Evolutionary conservation across 2,888 invertebrate genomes (phyloP), one percentile per base, ranked within the genome.

Genomic region (Portevinia maculata): DNA sequence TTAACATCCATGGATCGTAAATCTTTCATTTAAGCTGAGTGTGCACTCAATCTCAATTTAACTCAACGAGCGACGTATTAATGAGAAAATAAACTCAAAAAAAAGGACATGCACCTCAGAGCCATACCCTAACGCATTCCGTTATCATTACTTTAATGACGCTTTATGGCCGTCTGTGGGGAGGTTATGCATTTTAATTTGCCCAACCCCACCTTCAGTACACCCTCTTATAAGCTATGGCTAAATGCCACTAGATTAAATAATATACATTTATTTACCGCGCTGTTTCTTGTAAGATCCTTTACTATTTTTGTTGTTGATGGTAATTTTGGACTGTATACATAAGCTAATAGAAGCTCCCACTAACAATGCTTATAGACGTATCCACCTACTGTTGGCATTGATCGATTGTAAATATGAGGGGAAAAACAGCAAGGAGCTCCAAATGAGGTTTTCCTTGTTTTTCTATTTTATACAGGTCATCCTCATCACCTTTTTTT

Each of bases 1-100:
- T 71, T 71, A 71, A 53, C 60, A 34, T 60, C 44, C 71, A 48
- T 6, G 48, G 7, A 34, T 17, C 41, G 59, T 70, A 62, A 71
- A 71, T 71, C 52, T 21, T 60, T 62, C 60, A 46, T 62, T 53
- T 53, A 44, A 62, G 41, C 60, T 71, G 52, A 62, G 52, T 53
- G 32, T 44, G 46, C 28, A 60, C 60, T 71, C 34, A 71, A 71
- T 71, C 46, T 53, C 28, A n/a, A n/a, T n/a, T n/a, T n/a, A n/a
- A 60, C 53, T 62, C 60, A 53, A 46, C 53, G 44, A 32, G 48
- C 30, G 7, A 50, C 69, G 57, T 69, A 32, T 21, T 71, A 60
- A 71, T 44, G 71, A 44, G 46, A 57, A 13, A 24, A 11, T 55
- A 24, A 55, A 34, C 46, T 67, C 7, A 8, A 65, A 37, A 46